Conservation (phyloP, 23 tunicate species). For the Botrylloides violaceus region DNA sequence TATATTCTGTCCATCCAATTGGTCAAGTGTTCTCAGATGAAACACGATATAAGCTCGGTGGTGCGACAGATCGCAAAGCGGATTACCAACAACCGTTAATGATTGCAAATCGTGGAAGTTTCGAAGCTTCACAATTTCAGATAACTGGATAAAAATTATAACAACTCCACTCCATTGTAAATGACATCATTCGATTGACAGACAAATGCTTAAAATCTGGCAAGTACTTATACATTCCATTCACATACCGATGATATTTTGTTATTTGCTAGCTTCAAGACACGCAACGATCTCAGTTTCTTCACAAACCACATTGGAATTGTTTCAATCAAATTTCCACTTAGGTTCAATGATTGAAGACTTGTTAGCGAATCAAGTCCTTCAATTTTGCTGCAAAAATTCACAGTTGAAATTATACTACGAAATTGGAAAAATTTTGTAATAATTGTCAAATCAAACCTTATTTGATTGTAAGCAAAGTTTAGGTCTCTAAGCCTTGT, state of each 20-base stretch:
- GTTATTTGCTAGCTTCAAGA: constrained; percentile 59
- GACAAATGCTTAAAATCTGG: not conserved
- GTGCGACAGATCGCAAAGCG: constrained; percentile 76
- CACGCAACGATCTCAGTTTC: constrained; percentile 55
- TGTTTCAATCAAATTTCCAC: constrained; percentile 57
- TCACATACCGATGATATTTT: constrained; percentile 77
- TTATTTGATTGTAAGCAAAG: constrained; percentile 60
- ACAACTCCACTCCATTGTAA: not conserved
- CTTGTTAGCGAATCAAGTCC: constrained; percentile 68
- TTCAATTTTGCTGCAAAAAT: constrained; percentile 64
- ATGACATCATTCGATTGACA: not conserved
- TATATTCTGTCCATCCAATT: constrained; percentile 54
- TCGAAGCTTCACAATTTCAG: constrained; percentile 63
- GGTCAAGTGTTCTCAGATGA: constrained; percentile 61
- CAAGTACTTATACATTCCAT: too few species aligned
- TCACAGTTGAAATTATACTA: not conserved
- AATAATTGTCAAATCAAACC: constrained; percentile 17
- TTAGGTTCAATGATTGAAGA: constrained; percentile 72
- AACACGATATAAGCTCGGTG: constrained; percentile 77
- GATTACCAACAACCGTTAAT: constrained; percentile 61
- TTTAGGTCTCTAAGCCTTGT: constrained; percentile 43
- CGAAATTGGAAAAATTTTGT: not conserved
- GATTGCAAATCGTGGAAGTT: constrained; percentile 68
- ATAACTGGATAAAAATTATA: constrained; percentile 31
- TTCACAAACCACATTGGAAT: constrained; percentile 81